These are phyloP conservation scores for Mayetiola destructor DNA, from an alignment of 2,888 invertebrate species.

Conservation along the genomic window DNA sequence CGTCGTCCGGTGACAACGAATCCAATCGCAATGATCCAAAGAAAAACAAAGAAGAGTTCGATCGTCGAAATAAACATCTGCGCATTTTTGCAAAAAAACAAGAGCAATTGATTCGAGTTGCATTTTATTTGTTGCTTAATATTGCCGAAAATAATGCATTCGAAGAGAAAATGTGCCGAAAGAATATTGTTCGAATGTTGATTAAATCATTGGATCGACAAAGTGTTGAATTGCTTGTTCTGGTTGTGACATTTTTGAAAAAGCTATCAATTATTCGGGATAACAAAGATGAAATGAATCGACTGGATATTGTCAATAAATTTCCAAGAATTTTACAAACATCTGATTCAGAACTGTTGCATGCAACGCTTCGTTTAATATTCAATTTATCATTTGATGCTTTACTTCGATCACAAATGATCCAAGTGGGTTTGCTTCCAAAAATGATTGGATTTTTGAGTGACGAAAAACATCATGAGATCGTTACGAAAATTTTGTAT, in stretches of 20 bases:
- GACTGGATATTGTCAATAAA: slow-evolving; percentile 66
- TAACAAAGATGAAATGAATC: slow-evolving; percentile 85
- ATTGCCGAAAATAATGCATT: slow-evolving; percentile 90
- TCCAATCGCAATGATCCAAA: slow-evolving; percentile 32
- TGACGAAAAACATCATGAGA: slow-evolving; percentile 65
- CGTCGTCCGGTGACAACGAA: slow-evolving; percentile 22
- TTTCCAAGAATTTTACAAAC: slow-evolving; percentile 62
- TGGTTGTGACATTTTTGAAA: slow-evolving; percentile 86
- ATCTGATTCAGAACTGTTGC: slow-evolving; percentile 41
- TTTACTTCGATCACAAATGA: slow-evolving; percentile 73
- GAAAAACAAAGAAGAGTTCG: slow-evolving; percentile 55
- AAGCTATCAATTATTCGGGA: slow-evolving; percentile 88
- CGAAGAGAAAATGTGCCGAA: slow-evolving; percentile 93
- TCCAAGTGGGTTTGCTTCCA: slow-evolving; percentile 74
- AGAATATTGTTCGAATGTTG: slow-evolving; percentile 76
- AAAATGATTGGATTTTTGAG: slow-evolving; percentile 80
- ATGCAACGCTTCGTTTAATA: slow-evolving; percentile 72
- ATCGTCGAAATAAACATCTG: slow-evolving; percentile 59
- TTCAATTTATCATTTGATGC: slow-evolving; percentile 94
- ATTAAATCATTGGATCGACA: slow-evolving; percentile 79
- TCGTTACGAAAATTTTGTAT: slow-evolving; percentile 71
- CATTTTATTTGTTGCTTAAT: slow-evolving; percentile 84
- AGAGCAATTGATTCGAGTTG: slow-evolving; percentile 79
- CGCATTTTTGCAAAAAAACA: slow-evolving; percentile 79
- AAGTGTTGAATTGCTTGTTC: slow-evolving; percentile 74